Evolutionary conservation across 2,888 invertebrate species (phyloP), one percentile per base, ranked within the genome.

Genomic region (Axea sp.): DNA sequence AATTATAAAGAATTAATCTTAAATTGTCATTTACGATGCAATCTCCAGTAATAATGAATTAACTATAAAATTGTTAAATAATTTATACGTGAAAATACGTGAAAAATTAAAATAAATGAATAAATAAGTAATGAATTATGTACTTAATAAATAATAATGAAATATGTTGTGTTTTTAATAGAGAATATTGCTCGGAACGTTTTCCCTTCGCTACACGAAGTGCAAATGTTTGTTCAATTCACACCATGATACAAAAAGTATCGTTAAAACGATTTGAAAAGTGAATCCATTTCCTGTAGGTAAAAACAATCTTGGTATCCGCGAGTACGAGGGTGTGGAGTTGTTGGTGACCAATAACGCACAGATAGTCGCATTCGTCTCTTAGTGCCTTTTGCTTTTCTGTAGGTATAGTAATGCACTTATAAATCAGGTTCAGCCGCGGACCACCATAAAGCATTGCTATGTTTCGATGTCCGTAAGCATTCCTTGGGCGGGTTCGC

Each of bases 391-490:
- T 74, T 76, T 68, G 73, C 73, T 74, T 80, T 80, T 81, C 78
- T 79, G 73, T 76, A 31, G 81, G 80, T 82, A 81, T 81, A 80
- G 87, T 86, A 87, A 87, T 87, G 87, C 87, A 87, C 86, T 86
- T 86, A 87, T 87, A 87, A 87, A 87, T 87, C 87, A 87, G 84
- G 86, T 87, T 87, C 87, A 87, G 86, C 83, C 82, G 80, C 76
- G 86, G 87, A 87, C 87, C 87, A 87, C 87, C 87, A 87, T 87
- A 87, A 87, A 87, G 87, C 87, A 87, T 87, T 85, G 86, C 87
- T 84, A 87, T 86, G 87, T 87, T 87, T 86, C 86, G 86, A 87
- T 86, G 87, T 86, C 85, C 84, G 85, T 83, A 83, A 83, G 86
- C 86, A 86, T 86, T 86, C 86, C 85, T 85, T 84, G 85, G 82